A percentile compares a stretch with the other conserved stretches of the same genome.
These are phyloP conservation scores for Anthonomus grandis DNA, from an alignment of 1,140 invertebrate species.

Conservation along the genomic window DNA sequence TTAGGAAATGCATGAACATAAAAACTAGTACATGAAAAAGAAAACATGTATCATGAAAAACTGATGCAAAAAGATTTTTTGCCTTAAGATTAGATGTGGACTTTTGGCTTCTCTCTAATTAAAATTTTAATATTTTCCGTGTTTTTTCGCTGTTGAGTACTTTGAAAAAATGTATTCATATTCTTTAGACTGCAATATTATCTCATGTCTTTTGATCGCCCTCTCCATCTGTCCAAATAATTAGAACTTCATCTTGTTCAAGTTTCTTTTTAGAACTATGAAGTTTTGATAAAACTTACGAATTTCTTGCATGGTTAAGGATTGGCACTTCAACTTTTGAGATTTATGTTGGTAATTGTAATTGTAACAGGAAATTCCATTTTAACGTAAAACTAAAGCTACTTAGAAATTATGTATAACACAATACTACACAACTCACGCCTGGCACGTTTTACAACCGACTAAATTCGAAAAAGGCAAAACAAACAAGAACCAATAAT, in stretches of 20 bases:
- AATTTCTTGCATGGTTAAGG: not conserved
- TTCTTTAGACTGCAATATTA: not conserved
- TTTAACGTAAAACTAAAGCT: too few species aligned
- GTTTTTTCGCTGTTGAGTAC: not conserved
- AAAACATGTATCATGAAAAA: too few species aligned
- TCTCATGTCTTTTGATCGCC: not conserved
- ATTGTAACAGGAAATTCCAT: not conserved
- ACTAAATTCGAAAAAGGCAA: too few species aligned
- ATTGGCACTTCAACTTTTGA: not conserved
- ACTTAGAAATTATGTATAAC: not conserved
- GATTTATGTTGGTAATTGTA: not conserved
- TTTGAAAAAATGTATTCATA: not conserved
- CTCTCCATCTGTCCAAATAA: slow-evolving; percentile 12
- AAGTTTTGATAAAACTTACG: not conserved
- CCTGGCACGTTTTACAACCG: too few species aligned
- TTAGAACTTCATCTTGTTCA: not conserved
- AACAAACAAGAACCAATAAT: too few species aligned
- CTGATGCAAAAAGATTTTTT: not conserved
- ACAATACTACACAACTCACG: not conserved
- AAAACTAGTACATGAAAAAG: too few species aligned
- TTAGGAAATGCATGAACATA: too few species aligned
- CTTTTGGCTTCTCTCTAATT: slow-evolving; percentile 14
- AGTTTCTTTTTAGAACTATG: not conserved
- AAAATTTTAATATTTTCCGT: not conserved
- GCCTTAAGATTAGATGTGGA: not conserved